phyloP scores from a whole-genome alignment of 2,797 vertebrate genomes.

The Chelonia mydas region DNA sequence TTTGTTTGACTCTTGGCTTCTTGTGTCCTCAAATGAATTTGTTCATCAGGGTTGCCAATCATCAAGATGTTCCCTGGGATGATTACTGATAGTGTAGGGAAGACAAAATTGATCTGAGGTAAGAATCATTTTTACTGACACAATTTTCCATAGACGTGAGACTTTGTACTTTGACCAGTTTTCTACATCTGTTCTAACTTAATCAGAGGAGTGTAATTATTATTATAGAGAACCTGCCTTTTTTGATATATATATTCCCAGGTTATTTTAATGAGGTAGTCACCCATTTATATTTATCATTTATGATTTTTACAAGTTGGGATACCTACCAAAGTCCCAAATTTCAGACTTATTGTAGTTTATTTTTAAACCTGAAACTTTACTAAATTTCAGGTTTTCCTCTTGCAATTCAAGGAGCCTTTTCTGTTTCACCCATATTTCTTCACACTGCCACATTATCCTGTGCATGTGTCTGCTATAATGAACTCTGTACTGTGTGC shows the following conservation, averaged over 20 bases:
- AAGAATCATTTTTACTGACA: neutral
- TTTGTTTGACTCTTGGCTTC: neutral
- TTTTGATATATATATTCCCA: neutral
- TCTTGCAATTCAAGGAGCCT: neutral
- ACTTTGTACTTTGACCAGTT: neutral
- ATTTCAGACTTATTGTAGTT: neutral
- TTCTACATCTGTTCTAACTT: neutral
- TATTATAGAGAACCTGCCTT: neutral
- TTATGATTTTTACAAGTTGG: neutral
- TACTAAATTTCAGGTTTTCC: neutral
- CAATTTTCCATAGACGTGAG: neutral
- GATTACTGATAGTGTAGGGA: neutral
- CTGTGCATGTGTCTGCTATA: neutral
- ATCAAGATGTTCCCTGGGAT: neutral
- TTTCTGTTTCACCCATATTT: neutral
- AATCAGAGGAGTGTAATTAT: neutral
- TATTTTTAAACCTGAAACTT: neutral
- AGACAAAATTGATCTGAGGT: neutral
- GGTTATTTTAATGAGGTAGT: neutral
- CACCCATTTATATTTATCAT: neutral
- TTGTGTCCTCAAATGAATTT: neutral
- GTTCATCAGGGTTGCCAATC: neutral
- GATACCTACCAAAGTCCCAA: neutral
- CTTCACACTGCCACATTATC: neutral
- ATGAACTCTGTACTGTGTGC: neutral